phyloP scores from a whole-genome alignment of 2,113 vertebrate species.

The Chaetodon trifascialis region DNA sequence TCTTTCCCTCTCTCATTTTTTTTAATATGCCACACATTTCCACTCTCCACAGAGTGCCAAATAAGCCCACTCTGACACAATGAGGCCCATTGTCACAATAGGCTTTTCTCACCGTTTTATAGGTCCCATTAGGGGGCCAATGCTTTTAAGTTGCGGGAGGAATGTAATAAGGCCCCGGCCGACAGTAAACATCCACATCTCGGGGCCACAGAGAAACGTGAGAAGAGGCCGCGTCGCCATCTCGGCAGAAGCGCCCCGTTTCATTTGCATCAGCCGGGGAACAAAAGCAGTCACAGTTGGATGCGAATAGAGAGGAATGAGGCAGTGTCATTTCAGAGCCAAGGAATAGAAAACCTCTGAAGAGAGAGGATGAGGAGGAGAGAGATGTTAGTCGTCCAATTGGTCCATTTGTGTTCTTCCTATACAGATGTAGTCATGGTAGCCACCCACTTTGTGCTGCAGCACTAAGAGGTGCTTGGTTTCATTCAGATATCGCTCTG shows the following conservation, averaged over 20 bases:
- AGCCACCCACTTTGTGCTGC: conserved; percentile 3
- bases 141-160: conserved; percentile 81
- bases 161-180: conserved; percentile 75
- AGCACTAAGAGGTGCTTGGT: background rate
- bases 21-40: conserved; percentile 57
- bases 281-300: conserved; percentile 73
- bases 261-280: conserved; percentile 73
- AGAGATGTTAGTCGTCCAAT: background rate
- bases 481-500: conserved; percentile 1
- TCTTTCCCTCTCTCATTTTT: conserved; percentile 40
- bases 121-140: conserved; percentile 71
- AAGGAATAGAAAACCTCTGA: conserved; percentile 34
- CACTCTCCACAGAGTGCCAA: conserved; percentile 64
- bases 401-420: conserved; percentile 9
- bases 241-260: conserved; percentile 56
- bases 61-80: conserved; percentile 74
- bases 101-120: conserved; percentile 77
- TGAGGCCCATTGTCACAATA: conserved; percentile 72
- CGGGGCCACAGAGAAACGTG: conserved; percentile 53
- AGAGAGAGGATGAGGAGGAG: conserved; percentile 17
- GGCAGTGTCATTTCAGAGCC: conserved; percentile 49
- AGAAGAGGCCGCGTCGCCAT: conserved; percentile 46
- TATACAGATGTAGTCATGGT: conserved; percentile 22
- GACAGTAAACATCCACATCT: conserved; percentile 79
- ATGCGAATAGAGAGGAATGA: conserved; percentile 42